Base-by-base conservation (phyloP, 1,140 invertebrate genomes). In the Vanessa atalanta region DNA sequence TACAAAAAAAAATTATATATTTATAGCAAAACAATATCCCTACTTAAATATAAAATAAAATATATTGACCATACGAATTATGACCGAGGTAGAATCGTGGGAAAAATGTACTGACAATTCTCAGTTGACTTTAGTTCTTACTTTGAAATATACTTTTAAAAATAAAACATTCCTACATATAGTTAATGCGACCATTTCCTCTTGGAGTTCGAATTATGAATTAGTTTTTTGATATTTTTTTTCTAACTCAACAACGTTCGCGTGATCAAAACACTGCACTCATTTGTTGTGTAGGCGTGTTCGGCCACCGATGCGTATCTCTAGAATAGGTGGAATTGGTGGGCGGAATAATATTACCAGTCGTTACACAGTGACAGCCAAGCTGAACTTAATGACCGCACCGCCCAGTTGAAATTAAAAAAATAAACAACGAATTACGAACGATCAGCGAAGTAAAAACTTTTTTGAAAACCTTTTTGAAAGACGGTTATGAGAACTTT, bases 301-400 rank as follows among this genome's bases (percentile, higher is more conserved):
- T 53, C 74, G 78, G 80, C 85, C 84, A 89, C 86, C 87, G 89
- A 91, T 91, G 83, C 83, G 84, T 91, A 89, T 91, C 87, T 89
- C 80, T 75, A 72, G 75, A 84, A 86, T 87, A 85, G 84, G 85
- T 86, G 79, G 86, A 91, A 89, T 88, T 84, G 84, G 87, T 88
- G 81, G 89, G 89, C 85, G 89, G 89, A 85, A 89, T 89, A 87
- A 82, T 79, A 88, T 89, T 88, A 91, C 79, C 67, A 73, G 78
- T 75, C 73, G 82, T 84, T 87, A 80, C 81, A 78, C 80, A 90
- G 82, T 90, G 88, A 89, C 87, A 88, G 79, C 72, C 72, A 53
- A 75, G 57, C 15, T 79, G 67, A 73, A 75, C 71, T 75, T 83
- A 83, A 85, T 83, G 78, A 79, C 76, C 77, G 77, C 78, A 57